A percentile compares a stretch with the other conserved stretches of the same genome.
These are phyloP conservation scores for Climacteris rufus DNA, from an alignment of 2,113 vertebrate species.

Conservation along the genomic window DNA sequence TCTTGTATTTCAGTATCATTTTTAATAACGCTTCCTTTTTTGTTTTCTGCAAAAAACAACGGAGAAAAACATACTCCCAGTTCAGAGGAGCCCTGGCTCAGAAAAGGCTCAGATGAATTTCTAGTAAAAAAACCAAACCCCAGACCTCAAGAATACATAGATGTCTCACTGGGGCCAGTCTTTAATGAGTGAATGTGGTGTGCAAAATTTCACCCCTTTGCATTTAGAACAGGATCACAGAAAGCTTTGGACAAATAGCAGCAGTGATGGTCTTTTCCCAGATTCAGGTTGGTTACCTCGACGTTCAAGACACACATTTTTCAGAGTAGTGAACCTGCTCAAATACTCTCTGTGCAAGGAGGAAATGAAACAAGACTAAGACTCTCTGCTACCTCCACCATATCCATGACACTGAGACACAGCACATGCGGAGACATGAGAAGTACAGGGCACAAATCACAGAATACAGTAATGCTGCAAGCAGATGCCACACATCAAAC, in stretches of 20 bases:
- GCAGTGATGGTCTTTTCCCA: neutral
- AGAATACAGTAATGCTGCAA: constrained; percentile 53
- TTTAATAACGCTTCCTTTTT: neutral
- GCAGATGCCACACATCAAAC: constrained; percentile 48
- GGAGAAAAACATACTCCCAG: neutral
- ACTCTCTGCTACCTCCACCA: neutral
- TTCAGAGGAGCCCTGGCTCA: neutral
- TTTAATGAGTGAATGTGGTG: neutral
- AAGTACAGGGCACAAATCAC: constrained; percentile 49
- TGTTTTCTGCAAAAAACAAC: neutral
- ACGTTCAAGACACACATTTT: neutral
- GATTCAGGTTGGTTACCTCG: neutral
- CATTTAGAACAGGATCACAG: neutral
- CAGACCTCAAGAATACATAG: neutral
- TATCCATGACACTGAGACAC: constrained; percentile 13
- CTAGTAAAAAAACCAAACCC: neutral
- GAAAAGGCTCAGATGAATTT: neutral
- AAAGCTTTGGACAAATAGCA: neutral
- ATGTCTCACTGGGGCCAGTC: neutral
- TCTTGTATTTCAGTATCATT: neutral
- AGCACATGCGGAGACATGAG: constrained; percentile 39
- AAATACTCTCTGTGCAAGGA: neutral
- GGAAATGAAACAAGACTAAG: neutral
- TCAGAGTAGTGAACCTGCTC: neutral
- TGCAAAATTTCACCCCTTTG: neutral